A percentile compares a stretch with the other conserved stretches of the same genome.
Conservation (phyloP, 2,113 vertebrate species). For the Nannobrachium achirus region DNA sequence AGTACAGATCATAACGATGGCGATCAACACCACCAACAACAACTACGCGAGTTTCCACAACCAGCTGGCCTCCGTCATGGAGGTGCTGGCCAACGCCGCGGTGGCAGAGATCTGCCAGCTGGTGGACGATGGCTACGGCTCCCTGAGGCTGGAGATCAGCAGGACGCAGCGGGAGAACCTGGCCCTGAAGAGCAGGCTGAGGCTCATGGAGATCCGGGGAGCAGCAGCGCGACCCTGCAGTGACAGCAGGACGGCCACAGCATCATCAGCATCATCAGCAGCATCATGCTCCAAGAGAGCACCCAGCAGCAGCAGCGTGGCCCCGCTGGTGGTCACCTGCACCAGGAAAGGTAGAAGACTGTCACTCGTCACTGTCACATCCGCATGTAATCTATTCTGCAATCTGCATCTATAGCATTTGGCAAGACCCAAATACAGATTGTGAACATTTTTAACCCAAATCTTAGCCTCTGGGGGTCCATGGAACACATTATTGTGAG, state of each 20-base stretch:
- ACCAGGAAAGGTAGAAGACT: constrained; percentile 11
- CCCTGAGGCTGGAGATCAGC: constrained; percentile 43
- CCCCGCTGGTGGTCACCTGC: background rate
- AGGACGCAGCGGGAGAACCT: constrained; percentile 42
- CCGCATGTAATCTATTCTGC: background rate
- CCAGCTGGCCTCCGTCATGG: constrained; percentile 51
- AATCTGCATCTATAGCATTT: background rate
- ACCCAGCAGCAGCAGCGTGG: background rate
- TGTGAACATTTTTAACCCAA: no score
- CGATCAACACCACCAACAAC: background rate
- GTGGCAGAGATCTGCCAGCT: constrained; percentile 51
- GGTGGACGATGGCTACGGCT: constrained; percentile 37
- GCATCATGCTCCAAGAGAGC: no score
- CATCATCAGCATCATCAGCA: no score
- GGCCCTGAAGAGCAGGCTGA: constrained; percentile 35
- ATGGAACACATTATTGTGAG: no score
- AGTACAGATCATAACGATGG: constrained; percentile 6
- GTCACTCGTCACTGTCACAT: no score
- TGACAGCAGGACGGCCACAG: background rate
- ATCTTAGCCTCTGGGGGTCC: no score
- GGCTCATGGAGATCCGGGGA: constrained; percentile 19
- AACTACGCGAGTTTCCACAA: constrained; percentile 18
- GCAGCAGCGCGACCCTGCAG: background rate
- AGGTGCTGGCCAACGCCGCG: constrained; percentile 47
- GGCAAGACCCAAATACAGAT: background rate